Evolutionary conservation across 2,888 invertebrate genomes (phyloP), one percentile per base, ranked within the genome.

Genomic region (Pardosa pseudoannulata): DNA sequence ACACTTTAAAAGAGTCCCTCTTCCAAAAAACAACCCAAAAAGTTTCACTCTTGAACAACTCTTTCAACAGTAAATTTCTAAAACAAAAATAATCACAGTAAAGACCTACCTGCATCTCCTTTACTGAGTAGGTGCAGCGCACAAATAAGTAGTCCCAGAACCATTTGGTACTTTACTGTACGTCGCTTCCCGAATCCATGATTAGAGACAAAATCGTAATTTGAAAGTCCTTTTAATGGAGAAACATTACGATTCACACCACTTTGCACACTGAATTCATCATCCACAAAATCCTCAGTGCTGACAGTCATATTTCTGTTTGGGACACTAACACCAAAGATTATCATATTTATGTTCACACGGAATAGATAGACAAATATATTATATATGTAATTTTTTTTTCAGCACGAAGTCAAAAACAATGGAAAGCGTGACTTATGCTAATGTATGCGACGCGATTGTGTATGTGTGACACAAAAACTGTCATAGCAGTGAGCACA

Each of bases 71-170:
- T n/a, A n/a, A n/a, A n/a, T n/a, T n/a, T n/a, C n/a, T n/a, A n/a
- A n/a, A n/a, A n/a, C n/a, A n/a, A n/a, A n/a, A n/a, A n/a, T n/a
- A n/a, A n/a, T n/a, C n/a, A n/a, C n/a, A n/a, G n/a, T 36, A 36
- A n/a, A 7, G 3, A 50, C 83, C 3, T 76, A 83, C 83, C 83
- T 85, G 83, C 78, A 73, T 85, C 41, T 19, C 78, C 83, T 50
- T 72, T 46, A 31, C 56, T 73, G 67, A 85, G 67, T 56, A 73
- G 68, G 27, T 79, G 68, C 23, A 78, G 41, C 29, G 62, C 78
- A 31, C 73, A 65, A 29, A 85, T 28, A 29, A 78, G 50, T 62
- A 85, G 78, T 68, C 78, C 78, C 7, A 85, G 16, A 19, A 85
- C 13, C 29, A 62, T 73, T 31, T 78, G 83, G 28, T 56, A 67